These are phyloP conservation scores for Gymnothorax reevesii DNA, from an alignment of 2,797 vertebrate species.

Conservation along the genomic window DNA sequence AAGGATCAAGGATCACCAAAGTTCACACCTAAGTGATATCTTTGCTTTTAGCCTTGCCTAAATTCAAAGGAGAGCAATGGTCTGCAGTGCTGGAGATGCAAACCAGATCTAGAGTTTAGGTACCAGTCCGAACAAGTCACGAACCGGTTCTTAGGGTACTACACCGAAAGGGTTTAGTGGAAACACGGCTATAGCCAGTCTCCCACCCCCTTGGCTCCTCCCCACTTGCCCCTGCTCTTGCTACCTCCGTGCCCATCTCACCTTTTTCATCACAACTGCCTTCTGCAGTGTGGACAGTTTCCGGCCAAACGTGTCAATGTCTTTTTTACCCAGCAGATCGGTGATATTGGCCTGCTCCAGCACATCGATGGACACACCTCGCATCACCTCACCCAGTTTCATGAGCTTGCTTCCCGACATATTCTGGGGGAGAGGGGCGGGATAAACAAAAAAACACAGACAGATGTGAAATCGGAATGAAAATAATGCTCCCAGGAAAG, in stretches of 20 bases:
- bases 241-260: constrained; percentile 48
- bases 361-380: constrained; percentile 50
- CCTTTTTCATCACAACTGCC: constrained; percentile 60
- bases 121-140: too few species aligned
- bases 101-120: too few species aligned
- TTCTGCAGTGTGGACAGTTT: constrained; percentile 59
- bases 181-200: neutral
- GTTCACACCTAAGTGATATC: too few species aligned
- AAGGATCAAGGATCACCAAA: too few species aligned
- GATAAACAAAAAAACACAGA: neutral
- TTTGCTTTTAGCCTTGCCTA: too few species aligned
- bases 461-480: neutral
- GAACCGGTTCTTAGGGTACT: too few species aligned
- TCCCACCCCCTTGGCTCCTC: neutral
- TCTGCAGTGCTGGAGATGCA: too few species aligned
- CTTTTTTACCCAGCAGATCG: constrained; percentile 51
- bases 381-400: constrained; percentile 48
- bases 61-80: too few species aligned
- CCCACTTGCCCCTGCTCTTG: too few species aligned
- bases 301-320: constrained; percentile 51
- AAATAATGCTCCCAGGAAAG: neutral
- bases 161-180: too few species aligned
- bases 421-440: constrained; percentile 4
- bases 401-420: constrained; percentile 49
- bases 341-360: constrained; percentile 48